These are phyloP conservation scores for Ciconia stormi DNA, from an alignment of 2,113 vertebrate species.

Conservation along the genomic window DNA sequence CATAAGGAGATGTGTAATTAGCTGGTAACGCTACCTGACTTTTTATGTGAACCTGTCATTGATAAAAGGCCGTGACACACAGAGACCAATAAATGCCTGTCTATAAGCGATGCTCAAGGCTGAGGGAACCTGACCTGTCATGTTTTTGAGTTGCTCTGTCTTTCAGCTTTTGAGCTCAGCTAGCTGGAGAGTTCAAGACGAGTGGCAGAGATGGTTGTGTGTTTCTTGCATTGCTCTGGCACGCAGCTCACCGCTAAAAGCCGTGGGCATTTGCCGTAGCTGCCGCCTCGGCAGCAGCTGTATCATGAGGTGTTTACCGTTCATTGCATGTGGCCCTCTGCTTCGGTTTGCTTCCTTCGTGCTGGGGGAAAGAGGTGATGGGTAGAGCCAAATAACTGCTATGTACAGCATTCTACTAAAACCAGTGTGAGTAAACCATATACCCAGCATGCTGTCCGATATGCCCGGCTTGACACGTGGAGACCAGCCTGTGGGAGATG, in stretches of 20 bases:
- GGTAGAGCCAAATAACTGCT: background rate
- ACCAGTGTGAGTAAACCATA: background rate
- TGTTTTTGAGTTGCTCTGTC: background rate
- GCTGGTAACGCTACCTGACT: background rate
- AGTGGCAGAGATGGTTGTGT: background rate
- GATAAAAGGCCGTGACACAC: background rate
- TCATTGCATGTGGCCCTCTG: rapidly evolving
- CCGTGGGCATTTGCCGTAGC: rapidly evolving
- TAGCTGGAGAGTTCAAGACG: background rate
- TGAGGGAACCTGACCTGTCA: background rate
- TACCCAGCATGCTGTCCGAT: too few species aligned
- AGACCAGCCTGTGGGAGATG: background rate
- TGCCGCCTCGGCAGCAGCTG: rapidly evolving
- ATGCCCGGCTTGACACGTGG: rapidly evolving
- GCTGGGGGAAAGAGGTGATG: background rate
- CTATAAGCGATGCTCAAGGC: background rate
- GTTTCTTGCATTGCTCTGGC: background rate
- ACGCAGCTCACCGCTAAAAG: background rate
- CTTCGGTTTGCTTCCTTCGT: background rate
- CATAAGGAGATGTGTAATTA: background rate
- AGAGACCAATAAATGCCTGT: background rate
- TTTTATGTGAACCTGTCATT: rapidly evolving
- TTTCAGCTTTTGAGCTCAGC: background rate
- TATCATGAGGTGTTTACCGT: rapidly evolving
- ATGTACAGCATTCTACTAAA: background rate